Base-by-base conservation (phyloP, 2,113 vertebrate species). In the Dolichotis patagonum region DNA sequence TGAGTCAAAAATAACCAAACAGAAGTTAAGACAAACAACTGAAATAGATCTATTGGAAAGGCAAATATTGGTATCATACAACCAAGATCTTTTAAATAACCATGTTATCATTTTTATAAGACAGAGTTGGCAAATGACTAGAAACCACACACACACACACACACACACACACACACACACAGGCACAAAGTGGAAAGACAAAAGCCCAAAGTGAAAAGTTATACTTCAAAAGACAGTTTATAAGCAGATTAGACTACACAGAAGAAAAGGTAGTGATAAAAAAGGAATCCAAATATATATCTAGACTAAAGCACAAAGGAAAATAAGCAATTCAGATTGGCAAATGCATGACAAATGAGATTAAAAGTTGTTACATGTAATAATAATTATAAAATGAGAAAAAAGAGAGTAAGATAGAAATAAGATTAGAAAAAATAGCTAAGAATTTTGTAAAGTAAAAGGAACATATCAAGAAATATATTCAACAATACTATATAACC, bases 171-270 rank as follows among this genome's bases (percentile, higher is more conserved):
- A 20, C 4, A n/a, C n/a, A n/a, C n/a, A n/a, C n/a, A n/a, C n/a
- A n/a, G n/a, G n/a, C n/a, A n/a, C n/a, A 2, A 14, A 52, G 32
- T 19, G 6, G 17, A 69, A 94, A 80, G 16, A 80, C 8, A 92
- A 81, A 80, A 92, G 78, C 60, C 38, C 10, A 85, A 93, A 87
- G 28, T 88, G 41, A 65, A 83, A 82, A 52, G n/a, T 90, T 85
- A 73, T 2, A 92, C 80, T 95, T 80, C 43, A 46, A 71, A n/a
- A 88, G 7, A 67, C 2, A 89, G 69, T 26, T 94, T 82, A 49
- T 32, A 17, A 52, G 16, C 65, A 89, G 24, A 49, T 84, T 56
- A 89, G 38, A 46, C 19, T 19, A 3, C 87, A 82, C 12, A 65
- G 14, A 35, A 94, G 52, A 60, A 26, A 69, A 60, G 60, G 69